These are phyloP conservation scores for Candidula unifasciata DNA, from an alignment of 2,888 invertebrate species.

Conservation along the genomic window DNA sequence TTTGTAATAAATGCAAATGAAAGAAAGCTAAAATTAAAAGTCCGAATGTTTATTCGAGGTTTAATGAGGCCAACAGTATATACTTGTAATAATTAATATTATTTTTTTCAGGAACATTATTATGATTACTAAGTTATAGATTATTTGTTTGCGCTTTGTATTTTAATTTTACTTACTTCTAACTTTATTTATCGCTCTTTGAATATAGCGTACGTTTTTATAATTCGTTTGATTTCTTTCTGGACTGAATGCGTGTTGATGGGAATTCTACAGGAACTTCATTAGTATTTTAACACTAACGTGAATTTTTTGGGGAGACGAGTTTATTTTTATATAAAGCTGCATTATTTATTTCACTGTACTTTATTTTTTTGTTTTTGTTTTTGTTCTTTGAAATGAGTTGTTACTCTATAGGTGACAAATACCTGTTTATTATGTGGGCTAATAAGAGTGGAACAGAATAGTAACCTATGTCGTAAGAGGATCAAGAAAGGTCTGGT, in stretches of 20 bases:
- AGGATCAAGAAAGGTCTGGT: no score
- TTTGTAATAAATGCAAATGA: no score
- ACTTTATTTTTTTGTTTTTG: neutral
- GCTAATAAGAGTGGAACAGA: no score
- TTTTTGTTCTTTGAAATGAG: slow-evolving; percentile 12
- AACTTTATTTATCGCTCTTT: neutral
- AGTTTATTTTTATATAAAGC: slow-evolving; percentile 30
- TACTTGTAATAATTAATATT: no score
- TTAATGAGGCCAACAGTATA: neutral
- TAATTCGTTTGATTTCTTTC: slow-evolving; percentile 39
- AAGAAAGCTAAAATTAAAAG: slow-evolving; percentile 27
- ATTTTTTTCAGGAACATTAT: neutral
- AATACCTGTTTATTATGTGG: no score
- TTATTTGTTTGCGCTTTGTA: neutral
- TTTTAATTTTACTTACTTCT: slow-evolving; percentile 9
- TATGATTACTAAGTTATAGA: neutral
- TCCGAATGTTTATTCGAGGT: slow-evolving; percentile 16
- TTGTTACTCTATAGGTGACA: neutral
- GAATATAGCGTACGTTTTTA: slow-evolving; percentile 15
- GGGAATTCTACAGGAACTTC: no score
- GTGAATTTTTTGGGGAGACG: slow-evolving; percentile 23
- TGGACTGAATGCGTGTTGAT: neutral
- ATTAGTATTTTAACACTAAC: neutral
- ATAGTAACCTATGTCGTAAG: no score
- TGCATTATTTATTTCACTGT: slow-evolving; percentile 25